Conservation (phyloP, 2,888 invertebrate genomes). For the Nemurella pictetii region DNA sequence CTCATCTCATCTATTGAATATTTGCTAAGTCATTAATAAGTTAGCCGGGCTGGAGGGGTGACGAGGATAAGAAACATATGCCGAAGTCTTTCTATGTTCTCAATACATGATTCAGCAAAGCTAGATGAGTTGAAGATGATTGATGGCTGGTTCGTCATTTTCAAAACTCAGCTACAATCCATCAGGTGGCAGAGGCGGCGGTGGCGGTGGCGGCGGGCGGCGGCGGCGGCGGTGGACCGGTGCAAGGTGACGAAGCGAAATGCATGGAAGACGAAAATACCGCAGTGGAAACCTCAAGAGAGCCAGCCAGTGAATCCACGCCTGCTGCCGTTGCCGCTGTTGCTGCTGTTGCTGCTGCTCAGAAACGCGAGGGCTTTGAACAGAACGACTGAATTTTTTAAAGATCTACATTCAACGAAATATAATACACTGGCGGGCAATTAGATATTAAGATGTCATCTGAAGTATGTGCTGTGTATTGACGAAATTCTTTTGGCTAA, state of each 20-base stretch:
- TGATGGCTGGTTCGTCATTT: slow-evolving; percentile 33
- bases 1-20: slow-evolving; percentile 35
- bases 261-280: background rate
- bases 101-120: slow-evolving; percentile 32
- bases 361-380: no score
- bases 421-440: background rate
- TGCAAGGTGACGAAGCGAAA: slow-evolving; percentile 31
- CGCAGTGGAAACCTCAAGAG: background rate
- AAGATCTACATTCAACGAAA: background rate
- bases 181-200: slow-evolving; percentile 21
- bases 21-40: slow-evolving; percentile 42
- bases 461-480: background rate
- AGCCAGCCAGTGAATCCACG: background rate
- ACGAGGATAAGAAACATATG: slow-evolving; percentile 10
- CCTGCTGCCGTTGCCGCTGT: background rate
- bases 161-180: slow-evolving; percentile 14
- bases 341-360: no score
- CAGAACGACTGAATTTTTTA: background rate
- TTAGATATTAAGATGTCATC: background rate
- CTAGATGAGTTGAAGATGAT: slow-evolving; percentile 33
- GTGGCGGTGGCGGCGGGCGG: background rate
- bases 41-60: background rate
- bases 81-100: slow-evolving; percentile 1
- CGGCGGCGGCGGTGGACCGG: slow-evolving; percentile 8
- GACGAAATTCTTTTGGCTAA: background rate